Conservation (phyloP, 1,140 invertebrate species). For the Drosophila gunungcola region DNA sequence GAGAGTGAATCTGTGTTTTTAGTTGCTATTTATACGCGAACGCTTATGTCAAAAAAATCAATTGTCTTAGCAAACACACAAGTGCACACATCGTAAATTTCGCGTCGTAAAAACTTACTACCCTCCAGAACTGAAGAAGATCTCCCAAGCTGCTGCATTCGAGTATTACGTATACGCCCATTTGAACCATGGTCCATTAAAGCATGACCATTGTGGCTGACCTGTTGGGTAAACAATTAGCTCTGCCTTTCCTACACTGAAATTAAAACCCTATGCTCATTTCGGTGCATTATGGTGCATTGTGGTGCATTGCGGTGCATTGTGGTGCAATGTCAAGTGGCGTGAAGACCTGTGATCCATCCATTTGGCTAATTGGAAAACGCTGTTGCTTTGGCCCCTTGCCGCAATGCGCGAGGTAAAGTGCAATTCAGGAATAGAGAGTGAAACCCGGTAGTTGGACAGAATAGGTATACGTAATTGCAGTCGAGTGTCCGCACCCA, state of each 20-base stretch:
- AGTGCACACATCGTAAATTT: constrained; percentile 14
- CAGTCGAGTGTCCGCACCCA: constrained; percentile 3
- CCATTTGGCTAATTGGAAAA: constrained; percentile 57
- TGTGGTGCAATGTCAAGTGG: constrained; percentile 14
- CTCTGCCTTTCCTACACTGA: constrained; percentile 1
- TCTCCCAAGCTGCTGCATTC: background rate
- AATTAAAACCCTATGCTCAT: constrained; percentile 1
- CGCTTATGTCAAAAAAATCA: constrained; percentile 24
- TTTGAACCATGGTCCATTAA: constrained; percentile 7
- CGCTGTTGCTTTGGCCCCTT: constrained; percentile 28
- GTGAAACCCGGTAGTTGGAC: constrained; percentile 48
- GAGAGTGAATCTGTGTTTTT: constrained; percentile 28
- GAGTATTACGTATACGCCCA: constrained; percentile 24
- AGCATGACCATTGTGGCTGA: constrained; percentile 8
- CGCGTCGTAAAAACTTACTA: constrained; percentile 15
- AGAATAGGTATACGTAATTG: constrained; percentile 18
- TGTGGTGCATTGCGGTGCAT: background rate
- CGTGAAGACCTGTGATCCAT: constrained; percentile 27
- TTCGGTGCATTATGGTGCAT: background rate
- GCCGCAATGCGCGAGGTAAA: constrained; percentile 5
- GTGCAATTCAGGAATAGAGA: constrained; percentile 12
- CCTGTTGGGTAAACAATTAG: constrained; percentile 3
- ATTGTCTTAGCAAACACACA: constrained; percentile 6
- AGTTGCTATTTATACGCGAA: constrained; percentile 57
- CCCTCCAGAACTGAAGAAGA: background rate